Evolutionary conservation across 2,113 vertebrate species (phyloP).

Genomic region (Alligator sinensis): DNA sequence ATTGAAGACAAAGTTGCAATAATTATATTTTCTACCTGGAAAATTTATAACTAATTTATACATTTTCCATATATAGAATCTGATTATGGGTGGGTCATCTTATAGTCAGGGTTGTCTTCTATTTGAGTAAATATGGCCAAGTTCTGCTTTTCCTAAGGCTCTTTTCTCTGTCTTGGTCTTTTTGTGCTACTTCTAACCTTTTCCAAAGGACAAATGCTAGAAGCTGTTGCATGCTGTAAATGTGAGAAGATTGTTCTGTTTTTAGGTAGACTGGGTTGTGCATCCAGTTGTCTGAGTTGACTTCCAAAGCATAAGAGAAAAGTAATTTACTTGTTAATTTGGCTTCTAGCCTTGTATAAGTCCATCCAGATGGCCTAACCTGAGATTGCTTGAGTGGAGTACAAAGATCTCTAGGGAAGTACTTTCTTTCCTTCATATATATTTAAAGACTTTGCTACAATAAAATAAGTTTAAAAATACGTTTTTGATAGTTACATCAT

Average conservation of each 20-base stretch:
- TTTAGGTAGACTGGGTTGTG: background rate
- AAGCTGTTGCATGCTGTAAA: background rate
- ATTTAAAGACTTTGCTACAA: background rate
- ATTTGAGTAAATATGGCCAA: background rate
- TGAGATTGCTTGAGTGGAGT: background rate
- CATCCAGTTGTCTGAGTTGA: background rate
- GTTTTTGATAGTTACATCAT: background rate
- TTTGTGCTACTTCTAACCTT: background rate
- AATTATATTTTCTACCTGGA: too few relatives aligned
- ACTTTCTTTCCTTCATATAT: background rate
- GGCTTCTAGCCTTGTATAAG: background rate
- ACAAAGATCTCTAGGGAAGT: background rate
- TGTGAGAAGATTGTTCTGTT: background rate
- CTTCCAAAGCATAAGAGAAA: background rate
- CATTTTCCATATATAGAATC: too few relatives aligned
- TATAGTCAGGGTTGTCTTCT: too few relatives aligned
- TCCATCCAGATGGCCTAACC: background rate
- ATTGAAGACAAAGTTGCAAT: too few relatives aligned
- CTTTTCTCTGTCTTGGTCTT: background rate
- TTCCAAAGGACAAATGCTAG: background rate
- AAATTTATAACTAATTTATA: too few relatives aligned
- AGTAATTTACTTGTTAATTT: background rate
- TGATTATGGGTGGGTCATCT: too few relatives aligned
- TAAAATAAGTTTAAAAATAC: background rate
- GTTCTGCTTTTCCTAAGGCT: background rate